Conservation (phyloP, 2,113 vertebrate species). For the Otus sunia region DNA sequence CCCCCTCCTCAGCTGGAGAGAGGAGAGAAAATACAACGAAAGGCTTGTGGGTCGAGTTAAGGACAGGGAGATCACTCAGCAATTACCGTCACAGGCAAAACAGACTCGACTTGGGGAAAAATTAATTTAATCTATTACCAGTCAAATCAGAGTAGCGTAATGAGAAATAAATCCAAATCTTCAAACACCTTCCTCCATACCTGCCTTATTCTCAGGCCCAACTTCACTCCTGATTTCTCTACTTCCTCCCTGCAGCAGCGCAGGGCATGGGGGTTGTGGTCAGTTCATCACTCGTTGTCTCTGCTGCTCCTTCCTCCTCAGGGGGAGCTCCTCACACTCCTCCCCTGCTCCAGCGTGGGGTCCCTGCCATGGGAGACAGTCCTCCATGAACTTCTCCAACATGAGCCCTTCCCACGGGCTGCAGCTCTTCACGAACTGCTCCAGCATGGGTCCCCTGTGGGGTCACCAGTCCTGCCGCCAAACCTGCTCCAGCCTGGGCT, state of each 20-base stretch:
- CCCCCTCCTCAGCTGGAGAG: background rate
- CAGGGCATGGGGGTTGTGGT: background rate
- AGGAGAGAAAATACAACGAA: rapidly evolving
- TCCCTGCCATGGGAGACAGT: background rate
- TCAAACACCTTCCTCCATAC: background rate
- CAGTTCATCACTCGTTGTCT: background rate
- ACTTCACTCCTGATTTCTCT: background rate
- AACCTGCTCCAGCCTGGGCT: background rate
- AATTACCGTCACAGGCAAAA: background rate
- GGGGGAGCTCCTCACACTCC: background rate
- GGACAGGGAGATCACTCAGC: background rate
- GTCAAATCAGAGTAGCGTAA: background rate
- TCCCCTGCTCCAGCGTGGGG: background rate
- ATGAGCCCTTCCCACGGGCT: background rate
- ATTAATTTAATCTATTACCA: background rate
- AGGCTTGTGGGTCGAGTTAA: rapidly evolving
- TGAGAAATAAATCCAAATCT: background rate
- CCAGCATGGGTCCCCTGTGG: rapidly evolving
- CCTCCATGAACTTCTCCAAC: background rate
- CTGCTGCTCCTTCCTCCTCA: background rate
- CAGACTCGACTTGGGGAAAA: background rate
- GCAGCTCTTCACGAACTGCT: background rate
- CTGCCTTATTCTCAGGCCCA: background rate
- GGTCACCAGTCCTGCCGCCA: background rate
- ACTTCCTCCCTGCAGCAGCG: background rate